A percentile compares a stretch with the other conserved stretches of the same genome.
These are phyloP conservation scores for Cremastobaeus sp. DNA, from an alignment of 2,888 invertebrate genomes.

Conservation along the genomic window DNA sequence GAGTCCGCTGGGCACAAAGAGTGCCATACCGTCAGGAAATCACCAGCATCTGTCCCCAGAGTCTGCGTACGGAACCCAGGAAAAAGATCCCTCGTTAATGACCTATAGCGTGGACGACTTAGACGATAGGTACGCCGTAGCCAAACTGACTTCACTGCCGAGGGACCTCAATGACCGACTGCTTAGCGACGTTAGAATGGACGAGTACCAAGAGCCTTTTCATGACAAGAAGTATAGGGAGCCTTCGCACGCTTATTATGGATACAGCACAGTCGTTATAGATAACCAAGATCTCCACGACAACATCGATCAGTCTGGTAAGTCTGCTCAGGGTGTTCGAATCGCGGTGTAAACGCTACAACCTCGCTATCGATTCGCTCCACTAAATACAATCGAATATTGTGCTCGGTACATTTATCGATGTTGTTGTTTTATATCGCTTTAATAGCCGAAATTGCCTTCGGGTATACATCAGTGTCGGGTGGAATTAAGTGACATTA, in stretches of 20 bases:
- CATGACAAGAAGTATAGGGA: constrained; percentile 77
- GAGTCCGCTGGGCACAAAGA: constrained; percentile 78
- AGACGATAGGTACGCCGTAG: constrained; percentile 79
- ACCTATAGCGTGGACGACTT: constrained; percentile 81
- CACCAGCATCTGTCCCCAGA: constrained; percentile 79
- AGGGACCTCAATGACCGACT: constrained; percentile 76
- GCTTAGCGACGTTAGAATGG: constrained; percentile 76
- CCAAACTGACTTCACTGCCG: constrained; percentile 75
- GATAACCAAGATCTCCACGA: constrained; percentile 78
- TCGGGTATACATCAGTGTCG: constrained; percentile 24
- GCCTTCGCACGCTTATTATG: constrained; percentile 76
- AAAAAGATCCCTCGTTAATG: constrained; percentile 80
- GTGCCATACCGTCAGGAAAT: constrained; percentile 76
- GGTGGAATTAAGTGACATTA: constrained; percentile 17
- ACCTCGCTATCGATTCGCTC: not conserved
- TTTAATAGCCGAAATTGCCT: not conserved
- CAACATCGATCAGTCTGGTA: constrained; percentile 77
- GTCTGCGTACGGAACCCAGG: constrained; percentile 80
- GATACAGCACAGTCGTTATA: constrained; percentile 77
- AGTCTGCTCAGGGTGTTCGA: no score
- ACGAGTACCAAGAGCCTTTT: constrained; percentile 78
- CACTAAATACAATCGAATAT: not conserved
- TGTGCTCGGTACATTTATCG: not conserved
- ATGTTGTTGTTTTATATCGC: not conserved
- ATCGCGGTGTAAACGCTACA: no score